Evolutionary conservation across 2,888 invertebrate genomes (phyloP).

Genomic region (Disparrhopalites patrizii): DNA sequence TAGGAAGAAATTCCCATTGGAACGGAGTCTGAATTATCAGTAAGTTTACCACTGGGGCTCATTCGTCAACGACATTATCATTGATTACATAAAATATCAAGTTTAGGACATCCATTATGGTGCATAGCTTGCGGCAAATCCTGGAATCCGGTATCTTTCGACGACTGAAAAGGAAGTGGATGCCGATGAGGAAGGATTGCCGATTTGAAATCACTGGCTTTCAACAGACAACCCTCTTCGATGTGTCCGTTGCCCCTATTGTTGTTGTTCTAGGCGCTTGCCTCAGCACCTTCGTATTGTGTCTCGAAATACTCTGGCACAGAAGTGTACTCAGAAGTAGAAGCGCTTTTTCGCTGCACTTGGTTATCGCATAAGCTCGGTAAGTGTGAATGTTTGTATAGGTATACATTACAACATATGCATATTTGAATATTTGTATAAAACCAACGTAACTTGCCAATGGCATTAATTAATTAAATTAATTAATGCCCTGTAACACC

Average conservation of each 20-base stretch:
- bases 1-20: conserved; percentile 13
- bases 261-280: conserved; percentile 15
- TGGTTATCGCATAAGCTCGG: too few species aligned
- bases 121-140: conserved; percentile 18
- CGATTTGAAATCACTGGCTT: not conserved
- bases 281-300: conserved; percentile 18
- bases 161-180: conserved; percentile 22
- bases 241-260: conserved; percentile 23
- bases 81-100: too few species aligned
- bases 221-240: conserved; percentile 22
- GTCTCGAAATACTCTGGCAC: not conserved
- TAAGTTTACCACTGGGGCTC: conserved; percentile 16
- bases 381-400: too few species aligned
- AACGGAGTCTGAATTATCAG: conserved; percentile 26
- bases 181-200: conserved; percentile 23
- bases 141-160: conserved; percentile 24
- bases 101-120: too few species aligned
- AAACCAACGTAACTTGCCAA: too few species aligned
- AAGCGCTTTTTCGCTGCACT: too few species aligned
- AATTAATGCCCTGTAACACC: too few species aligned
- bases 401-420: too few species aligned
- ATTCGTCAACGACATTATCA: too few species aligned
- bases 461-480: too few species aligned
- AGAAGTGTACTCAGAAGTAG: too few species aligned
- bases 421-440: too few species aligned